Evolutionary conservation across 2,888 invertebrate genomes (phyloP).

Genomic region (Agriopis marginaria): DNA sequence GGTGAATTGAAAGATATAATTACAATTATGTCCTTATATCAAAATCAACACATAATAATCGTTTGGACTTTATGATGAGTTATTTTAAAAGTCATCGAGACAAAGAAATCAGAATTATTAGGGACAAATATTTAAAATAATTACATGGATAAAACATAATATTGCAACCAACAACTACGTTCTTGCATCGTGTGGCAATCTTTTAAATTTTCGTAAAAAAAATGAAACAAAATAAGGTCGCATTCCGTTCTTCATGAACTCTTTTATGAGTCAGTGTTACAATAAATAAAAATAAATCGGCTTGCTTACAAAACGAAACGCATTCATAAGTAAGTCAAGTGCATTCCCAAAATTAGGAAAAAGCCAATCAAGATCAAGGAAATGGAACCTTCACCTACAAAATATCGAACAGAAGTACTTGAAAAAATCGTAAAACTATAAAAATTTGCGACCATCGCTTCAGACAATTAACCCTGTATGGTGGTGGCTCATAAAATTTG

Average conservation of each 20-base stretch:
- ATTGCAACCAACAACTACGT: background rate
- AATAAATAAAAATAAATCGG: constrained; percentile 27
- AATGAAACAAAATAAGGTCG: constrained; percentile 12
- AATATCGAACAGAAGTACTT: constrained; percentile 33
- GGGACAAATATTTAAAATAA: too few species aligned
- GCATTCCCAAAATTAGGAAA: constrained; percentile 40
- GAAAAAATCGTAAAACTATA: constrained; percentile 34
- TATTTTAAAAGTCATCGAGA: too few species aligned
- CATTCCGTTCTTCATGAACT: constrained; percentile 8
- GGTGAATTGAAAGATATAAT: too few species aligned
- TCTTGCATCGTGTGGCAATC: background rate
- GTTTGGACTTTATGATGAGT: too few species aligned
- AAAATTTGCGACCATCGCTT: constrained; percentile 19
- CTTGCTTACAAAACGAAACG: constrained; percentile 15
- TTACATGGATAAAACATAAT: background rate
- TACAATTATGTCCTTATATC: too few species aligned
- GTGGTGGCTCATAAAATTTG: constrained; percentile 21
- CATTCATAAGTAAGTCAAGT: constrained; percentile 41
- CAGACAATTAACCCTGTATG: constrained; percentile 24
- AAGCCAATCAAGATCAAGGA: constrained; percentile 27
- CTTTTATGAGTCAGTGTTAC: constrained; percentile 22
- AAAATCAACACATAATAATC: too few species aligned
- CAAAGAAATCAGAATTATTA: too few species aligned
- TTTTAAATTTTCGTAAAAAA: constrained; percentile 4
- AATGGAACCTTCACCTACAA: constrained; percentile 40